Evolutionary conservation across 2,113 vertebrate species (phyloP).

Genomic region (Bos javanicus): DNA sequence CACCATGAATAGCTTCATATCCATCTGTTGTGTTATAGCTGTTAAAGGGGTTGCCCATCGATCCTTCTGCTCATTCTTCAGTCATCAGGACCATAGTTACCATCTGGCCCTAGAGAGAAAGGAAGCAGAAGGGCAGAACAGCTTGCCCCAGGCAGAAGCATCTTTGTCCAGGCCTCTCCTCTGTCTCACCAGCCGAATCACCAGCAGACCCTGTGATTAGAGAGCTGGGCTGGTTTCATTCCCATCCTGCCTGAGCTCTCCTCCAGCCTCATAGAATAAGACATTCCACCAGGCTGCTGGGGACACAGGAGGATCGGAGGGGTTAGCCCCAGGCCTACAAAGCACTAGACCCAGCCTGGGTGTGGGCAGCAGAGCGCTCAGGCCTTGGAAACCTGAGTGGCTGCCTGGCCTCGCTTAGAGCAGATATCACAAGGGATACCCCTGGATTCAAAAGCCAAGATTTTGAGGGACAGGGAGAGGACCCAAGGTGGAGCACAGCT

Average conservation of each 20-base stretch:
- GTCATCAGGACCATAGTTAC: background rate
- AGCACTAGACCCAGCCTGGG: background rate
- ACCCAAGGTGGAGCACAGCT: background rate
- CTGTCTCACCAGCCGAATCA: fast-evolving
- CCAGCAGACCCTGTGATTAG: background rate
- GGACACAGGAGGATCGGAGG: too few relatives aligned
- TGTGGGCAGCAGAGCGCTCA: background rate
- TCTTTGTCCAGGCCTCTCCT: background rate
- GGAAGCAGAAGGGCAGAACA: background rate
- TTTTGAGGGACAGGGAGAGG: background rate
- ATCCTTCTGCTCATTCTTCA: background rate
- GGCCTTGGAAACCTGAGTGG: background rate
- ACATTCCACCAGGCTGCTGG: fast-evolving
- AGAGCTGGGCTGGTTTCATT: background rate
- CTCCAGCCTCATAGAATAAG: background rate
- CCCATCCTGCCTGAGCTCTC: background rate
- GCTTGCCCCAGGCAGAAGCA: background rate
- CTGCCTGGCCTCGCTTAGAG: background rate
- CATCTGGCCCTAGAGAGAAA: background rate
- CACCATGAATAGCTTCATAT: background rate
- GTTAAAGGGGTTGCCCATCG: background rate
- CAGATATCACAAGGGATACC: background rate
- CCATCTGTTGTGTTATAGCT: background rate
- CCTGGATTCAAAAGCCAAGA: background rate
- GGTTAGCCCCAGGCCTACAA: background rate